Evolutionary conservation across 1,140 invertebrate species (phyloP).

Genomic region (Drosophila pseudoananassae): DNA sequence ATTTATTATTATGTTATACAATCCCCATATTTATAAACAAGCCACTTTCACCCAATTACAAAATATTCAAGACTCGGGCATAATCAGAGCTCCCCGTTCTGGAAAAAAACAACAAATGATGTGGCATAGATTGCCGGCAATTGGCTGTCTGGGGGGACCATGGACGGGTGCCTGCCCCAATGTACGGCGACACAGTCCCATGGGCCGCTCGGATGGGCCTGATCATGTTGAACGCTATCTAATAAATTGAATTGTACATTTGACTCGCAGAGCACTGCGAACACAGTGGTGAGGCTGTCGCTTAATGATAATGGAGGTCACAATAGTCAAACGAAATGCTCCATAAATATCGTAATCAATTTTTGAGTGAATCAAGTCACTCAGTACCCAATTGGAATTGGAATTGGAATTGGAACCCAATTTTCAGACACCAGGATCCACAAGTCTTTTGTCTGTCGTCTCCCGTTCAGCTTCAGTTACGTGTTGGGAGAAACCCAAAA

Average conservation of each 20-base stretch:
- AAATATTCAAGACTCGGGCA: slow-evolving; percentile 16
- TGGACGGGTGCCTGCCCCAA: slow-evolving; percentile 4
- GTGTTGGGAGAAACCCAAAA: slow-evolving; percentile 50
- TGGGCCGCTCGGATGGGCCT: slow-evolving; percentile 15
- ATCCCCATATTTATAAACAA: slow-evolving; percentile 54
- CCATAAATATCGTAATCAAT: slow-evolving; percentile 80
- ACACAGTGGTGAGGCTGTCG: slow-evolving; percentile 14
- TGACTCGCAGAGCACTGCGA: slow-evolving; percentile 54
- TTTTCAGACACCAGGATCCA: slow-evolving; percentile 30
- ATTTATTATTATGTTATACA: slow-evolving; percentile 27
- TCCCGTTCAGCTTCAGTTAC: slow-evolving; percentile 57
- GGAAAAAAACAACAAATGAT: background rate
- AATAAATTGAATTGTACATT: slow-evolving; percentile 83
- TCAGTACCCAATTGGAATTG: slow-evolving; percentile 44
- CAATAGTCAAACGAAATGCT: slow-evolving; percentile 76
- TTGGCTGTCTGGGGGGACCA: slow-evolving; percentile 27
- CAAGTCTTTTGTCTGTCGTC: slow-evolving; percentile 4
- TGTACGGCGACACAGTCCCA: slow-evolving; percentile 14
- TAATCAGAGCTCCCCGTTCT: slow-evolving; percentile 32
- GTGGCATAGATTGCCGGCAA: slow-evolving; percentile 68
- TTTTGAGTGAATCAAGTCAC: slow-evolving; percentile 33
- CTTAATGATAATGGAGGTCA: slow-evolving; percentile 83
- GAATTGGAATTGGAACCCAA: slow-evolving; percentile 58
- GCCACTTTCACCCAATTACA: slow-evolving; percentile 69
- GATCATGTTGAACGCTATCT: slow-evolving; percentile 71